Evolutionary conservation across 1,140 invertebrate species (phyloP).

Genomic region (Alviniconcha marisindica): DNA sequence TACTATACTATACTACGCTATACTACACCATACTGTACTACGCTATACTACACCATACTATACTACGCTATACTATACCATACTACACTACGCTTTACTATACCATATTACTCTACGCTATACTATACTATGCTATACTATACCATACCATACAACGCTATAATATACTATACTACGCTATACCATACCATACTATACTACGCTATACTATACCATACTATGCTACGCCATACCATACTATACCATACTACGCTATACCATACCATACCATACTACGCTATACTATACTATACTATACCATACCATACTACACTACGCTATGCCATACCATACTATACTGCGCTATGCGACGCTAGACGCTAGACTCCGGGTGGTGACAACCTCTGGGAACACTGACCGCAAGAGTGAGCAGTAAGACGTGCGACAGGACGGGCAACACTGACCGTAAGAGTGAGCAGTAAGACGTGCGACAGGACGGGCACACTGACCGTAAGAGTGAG

Average conservation of each 20-base stretch:
- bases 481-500: too few species aligned
- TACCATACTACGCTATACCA: slow-evolving; percentile 29
- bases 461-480: too few species aligned
- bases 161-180: slow-evolving; percentile 24
- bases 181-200: slow-evolving; percentile 33
- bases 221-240: slow-evolving; percentile 22
- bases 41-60: slow-evolving; percentile 56
- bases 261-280: slow-evolving; percentile 30
- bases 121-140: background rate
- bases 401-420: too few species aligned
- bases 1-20: slow-evolving; percentile 47
- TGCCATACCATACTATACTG: slow-evolving; percentile 10
- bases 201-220: slow-evolving; percentile 31
- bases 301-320: background rate
- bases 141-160: slow-evolving; percentile 26
- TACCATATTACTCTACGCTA: slow-evolving; percentile 7
- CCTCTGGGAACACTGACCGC: too few species aligned
- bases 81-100: background rate
- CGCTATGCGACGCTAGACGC: too few species aligned
- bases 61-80: slow-evolving; percentile 43
- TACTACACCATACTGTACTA: slow-evolving; percentile 56
- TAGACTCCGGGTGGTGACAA: too few species aligned
- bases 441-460: too few species aligned
- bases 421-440: too few species aligned
- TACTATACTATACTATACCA: slow-evolving; percentile 40